Base-by-base conservation (phyloP, 1,140 invertebrate species). In the Zaprionus camerounensis region DNA sequence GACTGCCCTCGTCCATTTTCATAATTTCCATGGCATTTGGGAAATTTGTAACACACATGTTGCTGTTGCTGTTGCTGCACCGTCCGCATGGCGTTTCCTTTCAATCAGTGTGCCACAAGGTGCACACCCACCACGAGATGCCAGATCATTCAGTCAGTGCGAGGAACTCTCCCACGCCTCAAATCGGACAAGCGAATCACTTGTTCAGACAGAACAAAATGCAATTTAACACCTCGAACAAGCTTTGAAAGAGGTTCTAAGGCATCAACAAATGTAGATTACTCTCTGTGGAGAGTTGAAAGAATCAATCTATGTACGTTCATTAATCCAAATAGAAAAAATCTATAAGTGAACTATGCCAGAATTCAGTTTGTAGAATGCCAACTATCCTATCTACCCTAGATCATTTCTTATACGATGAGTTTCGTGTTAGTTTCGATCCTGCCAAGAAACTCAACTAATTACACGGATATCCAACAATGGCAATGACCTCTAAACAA, bases 31-130 rank as follows among this genome's bases (percentile, higher is more conserved):
- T 44, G 68, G 67, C 76, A 86, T 79, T 68, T 46, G 38, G 41
- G 15, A 71, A 88, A 88, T 88, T 88, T 88, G 84, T 88, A 88
- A 90, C 84, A 90, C 84, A 88, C 67, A 88, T 84, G 81, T 80
- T 83, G 73, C 49, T 56, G 7, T 17, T 28, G 26, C 26, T 28
- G 26, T 28, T 34, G 31, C 31, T 34, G 2, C 51, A 34, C 13
- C 24, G 13, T 22, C 71, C 63, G 64, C 58, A 69, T 83, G 73
- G 71, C 74, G 44, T 75, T 82, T 77, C 73, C 73, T 76, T 66
- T 78, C 70, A 66, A 65, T 81, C 70, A 69, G 71, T 53, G 68
- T 44, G 13, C 38, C 67, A 76, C 70, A 80, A 69, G 71, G 59
- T 70, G 67, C 36, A 75, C 51, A 62, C 65, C 65, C 49, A 51